Percentiles rank a stretch among this genome's conserved stretches.
These are phyloP conservation scores for Drosophila pegasa DNA, from an alignment of 2,888 invertebrate genomes.

Conservation along the genomic window DNA sequence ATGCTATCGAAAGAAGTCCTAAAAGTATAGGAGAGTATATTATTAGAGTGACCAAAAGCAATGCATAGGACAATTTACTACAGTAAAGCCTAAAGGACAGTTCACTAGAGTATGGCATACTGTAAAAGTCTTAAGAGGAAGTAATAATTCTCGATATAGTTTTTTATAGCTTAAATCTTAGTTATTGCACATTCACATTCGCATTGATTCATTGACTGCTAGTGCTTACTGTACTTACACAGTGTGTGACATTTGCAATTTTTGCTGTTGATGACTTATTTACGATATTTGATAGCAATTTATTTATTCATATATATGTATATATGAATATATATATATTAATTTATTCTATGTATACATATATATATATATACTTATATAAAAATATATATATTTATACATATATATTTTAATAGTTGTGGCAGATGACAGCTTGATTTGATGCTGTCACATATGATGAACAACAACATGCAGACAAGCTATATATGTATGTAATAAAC, in stretches of 20 bases:
- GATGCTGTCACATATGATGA: slow-evolving; percentile 36
- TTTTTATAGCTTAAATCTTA: no score
- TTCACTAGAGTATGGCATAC: no score
- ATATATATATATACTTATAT: slow-evolving; percentile 25
- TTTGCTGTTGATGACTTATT: slow-evolving; percentile 69
- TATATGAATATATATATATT: slow-evolving; percentile 23
- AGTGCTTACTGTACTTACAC: slow-evolving; percentile 36
- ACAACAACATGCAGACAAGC: slow-evolving; percentile 12
- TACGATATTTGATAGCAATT: slow-evolving; percentile 63
- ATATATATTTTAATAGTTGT: slow-evolving; percentile 31
- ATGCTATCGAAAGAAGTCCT: no score
- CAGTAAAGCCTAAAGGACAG: no score
- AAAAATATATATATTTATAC: background rate
- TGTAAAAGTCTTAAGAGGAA: no score
- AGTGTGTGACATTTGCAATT: slow-evolving; percentile 30
- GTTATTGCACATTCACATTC: no score
- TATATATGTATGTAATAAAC: slow-evolving; percentile 53
- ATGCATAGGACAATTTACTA: no score
- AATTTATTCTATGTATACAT: slow-evolving; percentile 6
- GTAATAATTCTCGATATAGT: no score
- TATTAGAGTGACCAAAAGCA: background rate
- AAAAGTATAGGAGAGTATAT: background rate
- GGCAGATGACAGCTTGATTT: slow-evolving; percentile 44
- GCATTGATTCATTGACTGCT: background rate
- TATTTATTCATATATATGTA: slow-evolving; percentile 7